Percentiles rank a stretch among this genome's conserved stretches.
These are phyloP conservation scores for Lissonota sp. DNA, from an alignment of 2,888 invertebrate species.

Conservation along the genomic window DNA sequence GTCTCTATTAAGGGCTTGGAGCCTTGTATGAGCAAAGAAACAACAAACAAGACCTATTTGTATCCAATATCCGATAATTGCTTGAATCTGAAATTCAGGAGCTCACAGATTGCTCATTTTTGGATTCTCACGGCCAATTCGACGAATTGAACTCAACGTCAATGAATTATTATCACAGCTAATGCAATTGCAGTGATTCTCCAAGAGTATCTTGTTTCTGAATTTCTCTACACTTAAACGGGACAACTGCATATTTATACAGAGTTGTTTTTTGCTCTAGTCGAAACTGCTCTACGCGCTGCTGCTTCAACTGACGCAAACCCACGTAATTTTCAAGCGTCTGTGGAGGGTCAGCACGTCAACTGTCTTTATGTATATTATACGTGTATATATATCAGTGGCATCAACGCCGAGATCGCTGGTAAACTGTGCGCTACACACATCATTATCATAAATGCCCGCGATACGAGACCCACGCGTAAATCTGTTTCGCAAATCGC, in stretches of 20 bases:
- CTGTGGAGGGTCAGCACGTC: constrained; percentile 46
- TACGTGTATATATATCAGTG: constrained; percentile 34
- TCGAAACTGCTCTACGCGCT: constrained; percentile 49
- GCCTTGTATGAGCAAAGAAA: too few relatives aligned
- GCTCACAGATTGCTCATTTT: too few relatives aligned
- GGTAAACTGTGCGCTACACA: constrained; percentile 76
- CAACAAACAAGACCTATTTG: too few relatives aligned
- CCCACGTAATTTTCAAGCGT: constrained; percentile 53
- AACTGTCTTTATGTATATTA: background rate
- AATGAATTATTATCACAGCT: too few relatives aligned
- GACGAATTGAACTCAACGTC: too few relatives aligned
- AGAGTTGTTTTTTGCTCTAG: constrained; percentile 41
- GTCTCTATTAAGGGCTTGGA: too few relatives aligned
- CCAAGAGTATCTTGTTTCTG: too few relatives aligned
- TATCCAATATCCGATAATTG: too few relatives aligned
- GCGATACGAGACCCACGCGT: constrained; percentile 81
- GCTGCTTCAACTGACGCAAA: constrained; percentile 53
- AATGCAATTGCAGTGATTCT: too few relatives aligned
- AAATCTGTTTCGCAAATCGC: constrained; percentile 83
- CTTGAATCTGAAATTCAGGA: too few relatives aligned
- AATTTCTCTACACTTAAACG: too few relatives aligned
- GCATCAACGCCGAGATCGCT: constrained; percentile 37
- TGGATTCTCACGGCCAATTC: too few relatives aligned
- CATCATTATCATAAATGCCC: constrained; percentile 82
- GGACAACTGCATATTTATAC: background rate